Evolutionary conservation across 1,140 invertebrate genomes (phyloP), one percentile per base, ranked within the genome.

Genomic region (Calephelis nemesis): DNA sequence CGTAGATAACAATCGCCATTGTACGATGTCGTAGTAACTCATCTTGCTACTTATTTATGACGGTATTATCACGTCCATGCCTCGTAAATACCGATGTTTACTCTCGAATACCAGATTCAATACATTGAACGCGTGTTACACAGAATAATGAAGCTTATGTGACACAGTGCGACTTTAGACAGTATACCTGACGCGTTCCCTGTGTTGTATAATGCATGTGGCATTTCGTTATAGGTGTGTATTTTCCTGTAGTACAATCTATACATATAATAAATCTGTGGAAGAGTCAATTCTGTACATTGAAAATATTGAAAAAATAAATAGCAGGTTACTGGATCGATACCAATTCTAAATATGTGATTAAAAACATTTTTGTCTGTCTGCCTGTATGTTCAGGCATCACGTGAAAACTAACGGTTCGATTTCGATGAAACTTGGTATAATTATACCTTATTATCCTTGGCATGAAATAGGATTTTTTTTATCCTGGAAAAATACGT

Each of bases 21-120:
- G 72, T 76, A 13, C 47, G 62, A 40, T 63, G 65, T 66, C 65
- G 67, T 13, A 60, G 66, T 74, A 76, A 74, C 74, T 76, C 74
- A 76, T 76, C 70, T 65, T 12, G 54, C 47, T 30, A 15, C 62
- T 54, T 63, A 74, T 71, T 71, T 71, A 74, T 71, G 63, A 66
- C 47, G 45, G 63, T 67, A 70, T 64, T 64, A 64, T 64, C 63
- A 64, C 63, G 63, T 64, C 63, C 63, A 49, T 30, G 39, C 39
- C 58, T 60, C 58, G 58, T 60, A 60, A 60, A 60, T 60, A 40
- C 39, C 58, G 7, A 60, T 60, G 58, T 60, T 60, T 60, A 60
- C 58, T 60, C 39, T 60, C 58, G 58, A 60, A 60, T 60, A 60
- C 30, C 39, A 60, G 30, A 60, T 60, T 60, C 58, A 60, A 60